phyloP scores from a whole-genome alignment of 2,888 invertebrate species.

The Hypsopygia costalis region DNA sequence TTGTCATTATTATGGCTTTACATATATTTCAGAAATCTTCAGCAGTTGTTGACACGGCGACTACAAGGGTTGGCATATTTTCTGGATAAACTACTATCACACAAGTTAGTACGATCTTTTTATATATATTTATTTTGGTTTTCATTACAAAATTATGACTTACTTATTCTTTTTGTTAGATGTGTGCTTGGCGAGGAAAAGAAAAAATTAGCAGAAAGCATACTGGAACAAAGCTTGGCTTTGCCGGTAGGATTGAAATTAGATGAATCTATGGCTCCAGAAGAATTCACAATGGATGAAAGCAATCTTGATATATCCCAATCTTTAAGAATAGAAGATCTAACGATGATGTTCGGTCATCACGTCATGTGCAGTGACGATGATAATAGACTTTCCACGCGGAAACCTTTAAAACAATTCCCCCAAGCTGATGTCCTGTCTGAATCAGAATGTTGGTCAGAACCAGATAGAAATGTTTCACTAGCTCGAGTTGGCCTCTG shows the following conservation, averaged over 20 bases:
- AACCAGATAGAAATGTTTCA: conserved; percentile 91
- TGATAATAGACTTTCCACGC: conserved; percentile 32
- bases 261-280: conserved; percentile 70
- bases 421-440: conserved; percentile 62
- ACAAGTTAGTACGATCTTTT: conserved; percentile 66
- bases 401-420: conserved; percentile 38
- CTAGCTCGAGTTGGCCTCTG: conserved; percentile 86
- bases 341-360: conserved; percentile 73
- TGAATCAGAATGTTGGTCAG: conserved; percentile 93
- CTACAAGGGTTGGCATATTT: conserved; percentile 84
- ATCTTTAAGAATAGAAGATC: conserved; percentile 64
- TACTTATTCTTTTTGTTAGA: conserved; percentile 33
- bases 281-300: conserved; percentile 67
- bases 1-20: too few species aligned
- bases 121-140: neutral
- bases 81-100: conserved; percentile 82
- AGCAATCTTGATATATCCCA: conserved; percentile 68
- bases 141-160: neutral
- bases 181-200: conserved; percentile 75
- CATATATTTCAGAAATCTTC: conserved; percentile 59
- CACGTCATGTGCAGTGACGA: conserved; percentile 56
- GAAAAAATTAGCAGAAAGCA: conserved; percentile 69
- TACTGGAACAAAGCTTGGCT: conserved; percentile 71
- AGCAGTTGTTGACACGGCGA: conserved; percentile 78
- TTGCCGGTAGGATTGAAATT: conserved; percentile 68